Percentiles rank a stretch among this genome's conserved stretches.
phyloP scores from a whole-genome alignment of 1,140 invertebrate species.

The Atta colombica region DNA sequence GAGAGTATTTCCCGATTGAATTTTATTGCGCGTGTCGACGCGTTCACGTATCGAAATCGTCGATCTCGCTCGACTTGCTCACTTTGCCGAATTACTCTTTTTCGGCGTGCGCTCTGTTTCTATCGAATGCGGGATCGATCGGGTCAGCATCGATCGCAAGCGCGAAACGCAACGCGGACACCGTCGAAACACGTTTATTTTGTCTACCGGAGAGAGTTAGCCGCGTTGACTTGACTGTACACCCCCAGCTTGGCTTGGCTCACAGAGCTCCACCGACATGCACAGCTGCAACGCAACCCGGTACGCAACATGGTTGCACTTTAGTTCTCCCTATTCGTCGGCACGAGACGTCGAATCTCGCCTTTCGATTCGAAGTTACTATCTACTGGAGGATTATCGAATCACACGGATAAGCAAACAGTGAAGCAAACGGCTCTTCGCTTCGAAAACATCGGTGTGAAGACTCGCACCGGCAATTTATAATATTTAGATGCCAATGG shows the following conservation, averaged over 20 bases:
- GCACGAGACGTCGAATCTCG: constrained; percentile 64
- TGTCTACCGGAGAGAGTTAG: constrained; percentile 65
- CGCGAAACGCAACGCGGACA: constrained; percentile 50
- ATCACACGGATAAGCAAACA: constrained; percentile 25
- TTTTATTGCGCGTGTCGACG: constrained; percentile 12
- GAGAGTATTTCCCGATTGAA: background rate
- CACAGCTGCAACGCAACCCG: constrained; percentile 3
- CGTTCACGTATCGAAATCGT: background rate
- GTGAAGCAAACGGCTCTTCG: background rate
- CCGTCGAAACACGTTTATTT: constrained; percentile 66
- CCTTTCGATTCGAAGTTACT: constrained; percentile 41
- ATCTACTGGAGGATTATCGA: background rate
- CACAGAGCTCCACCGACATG: constrained; percentile 55
- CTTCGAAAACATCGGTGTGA: constrained; percentile 13
- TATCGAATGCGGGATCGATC: background rate
- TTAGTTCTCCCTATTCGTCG: constrained; percentile 41
- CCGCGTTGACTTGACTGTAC: constrained; percentile 46
- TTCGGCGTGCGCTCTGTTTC: background rate
- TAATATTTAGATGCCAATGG: background rate
- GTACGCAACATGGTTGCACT: constrained; percentile 50
- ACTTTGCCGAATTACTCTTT: constrained; percentile 17
- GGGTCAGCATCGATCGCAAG: background rate
- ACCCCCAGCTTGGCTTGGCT: constrained; percentile 40
- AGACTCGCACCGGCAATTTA: background rate
- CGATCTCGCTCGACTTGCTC: constrained; percentile 1